Evolutionary conservation across 2,888 invertebrate species (phyloP), one percentile per base, ranked within the genome.

Genomic region (Neoitamus cyanurus): DNA sequence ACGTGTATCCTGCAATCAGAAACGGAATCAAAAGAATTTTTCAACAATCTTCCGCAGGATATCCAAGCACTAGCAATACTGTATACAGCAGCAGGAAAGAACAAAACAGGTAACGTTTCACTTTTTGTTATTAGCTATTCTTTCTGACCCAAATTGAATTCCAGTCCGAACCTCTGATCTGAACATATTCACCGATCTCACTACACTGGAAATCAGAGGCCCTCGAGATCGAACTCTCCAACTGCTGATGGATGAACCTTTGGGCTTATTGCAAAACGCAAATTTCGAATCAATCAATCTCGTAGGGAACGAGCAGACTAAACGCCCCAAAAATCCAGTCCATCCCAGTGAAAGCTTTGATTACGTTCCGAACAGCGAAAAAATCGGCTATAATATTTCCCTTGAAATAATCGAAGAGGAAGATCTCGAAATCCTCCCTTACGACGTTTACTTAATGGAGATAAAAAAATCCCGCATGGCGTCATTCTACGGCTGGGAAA

Each of bases 141-240:
- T 58, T 58, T 58, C 2, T 2, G 9, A 25, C 20, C 0, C 7
- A 15, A 20, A 58, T 2, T 58, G 1, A 48, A 15, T 58, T 85
- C 20, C 87, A 91, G 91, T 91, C 7, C 89, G 89, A 30, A 89
- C 90, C 13, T 91, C 90, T 87, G 88, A 89, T 75, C 87, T 91
- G 30, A 89, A 88, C 13, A 85, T 87, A 1, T 88, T 91, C 0
- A 89, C 88, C 69, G 92, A 93, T 85, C 89, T 95, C 46, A 90
- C 92, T 87, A 93, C 93, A 1, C 89, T 95, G 70, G 94, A 94
- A 88, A 90, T 95, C 75, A 92, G 94, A 85, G 94, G 94, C 6
- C 91, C 92, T 1, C 92, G 90, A 2, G 91, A 91, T 86, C 88
- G 89, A 58, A 90, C 90, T 34, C 89, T 93, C 30, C 89, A 91